Conservation (phyloP, 2,888 invertebrate species). For the Phrixothrix hirtus region DNA sequence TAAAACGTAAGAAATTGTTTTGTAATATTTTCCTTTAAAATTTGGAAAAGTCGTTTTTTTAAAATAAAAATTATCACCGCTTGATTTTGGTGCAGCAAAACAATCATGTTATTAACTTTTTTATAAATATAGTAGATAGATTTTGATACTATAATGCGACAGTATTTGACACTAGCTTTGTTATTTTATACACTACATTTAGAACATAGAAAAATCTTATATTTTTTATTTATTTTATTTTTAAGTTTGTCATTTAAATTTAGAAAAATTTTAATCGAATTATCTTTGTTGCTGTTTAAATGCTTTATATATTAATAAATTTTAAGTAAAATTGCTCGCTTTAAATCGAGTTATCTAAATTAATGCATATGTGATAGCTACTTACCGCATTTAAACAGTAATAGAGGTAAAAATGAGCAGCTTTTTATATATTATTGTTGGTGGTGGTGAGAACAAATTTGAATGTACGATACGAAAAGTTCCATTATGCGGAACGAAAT, state of each 20-base stretch:
- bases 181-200: conserved; percentile 38
- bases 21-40: conserved; percentile 14
- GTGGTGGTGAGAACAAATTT: conserved; percentile 30
- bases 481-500: conserved; percentile 20
- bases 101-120: conserved; percentile 4
- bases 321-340: background rate
- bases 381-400: conserved; percentile 21
- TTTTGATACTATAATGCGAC: conserved; percentile 38
- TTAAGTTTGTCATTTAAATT: conserved; percentile 11
- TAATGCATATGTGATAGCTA: conserved; percentile 10
- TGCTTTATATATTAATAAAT: background rate
- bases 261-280: conserved; percentile 7
- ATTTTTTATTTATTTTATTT: conserved; percentile 20
- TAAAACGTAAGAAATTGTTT: conserved; percentile 13
- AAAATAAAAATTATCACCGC: no score
- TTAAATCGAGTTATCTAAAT: no score
- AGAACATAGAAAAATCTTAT: conserved; percentile 18
- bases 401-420: conserved; percentile 21
- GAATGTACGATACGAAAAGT: conserved; percentile 21
- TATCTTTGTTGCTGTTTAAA: conserved; percentile 27
- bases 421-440: conserved; percentile 32
- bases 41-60: background rate
- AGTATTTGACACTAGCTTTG: conserved; percentile 38
- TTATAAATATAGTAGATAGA: conserved; percentile 22
- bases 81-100: conserved; percentile 32